phyloP scores from a whole-genome alignment of 2,888 invertebrate genomes.

The Margaritifera margaritifera region DNA sequence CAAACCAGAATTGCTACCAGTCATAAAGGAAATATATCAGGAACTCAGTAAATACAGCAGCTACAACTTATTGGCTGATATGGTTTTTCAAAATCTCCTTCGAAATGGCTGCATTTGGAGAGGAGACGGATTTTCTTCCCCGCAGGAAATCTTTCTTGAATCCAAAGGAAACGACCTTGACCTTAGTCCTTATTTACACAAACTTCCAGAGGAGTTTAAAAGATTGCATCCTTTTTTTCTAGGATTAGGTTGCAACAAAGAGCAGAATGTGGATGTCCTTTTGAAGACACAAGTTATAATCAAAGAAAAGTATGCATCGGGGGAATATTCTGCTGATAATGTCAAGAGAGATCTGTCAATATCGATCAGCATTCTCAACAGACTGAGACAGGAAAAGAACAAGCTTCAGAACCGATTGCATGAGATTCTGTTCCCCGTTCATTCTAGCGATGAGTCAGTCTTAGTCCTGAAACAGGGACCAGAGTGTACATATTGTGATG shows the following conservation, averaged over 20 bases:
- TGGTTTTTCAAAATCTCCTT: too few relatives aligned
- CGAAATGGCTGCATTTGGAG: neutral
- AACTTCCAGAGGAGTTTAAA: slow-evolving; percentile 22
- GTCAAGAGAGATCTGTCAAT: neutral
- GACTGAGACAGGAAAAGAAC: slow-evolving; percentile 13
- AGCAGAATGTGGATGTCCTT: slow-evolving; percentile 6
- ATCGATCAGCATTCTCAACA: slow-evolving; percentile 15
- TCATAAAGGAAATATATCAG: neutral
- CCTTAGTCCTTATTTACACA: slow-evolving; percentile 23
- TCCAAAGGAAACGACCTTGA: slow-evolving; percentile 9
- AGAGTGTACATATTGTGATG: slow-evolving; percentile 22
- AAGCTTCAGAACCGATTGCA: slow-evolving; percentile 1
- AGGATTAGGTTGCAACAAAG: slow-evolving; percentile 10
- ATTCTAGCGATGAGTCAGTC: neutral
- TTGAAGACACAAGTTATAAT: slow-evolving; percentile 1
- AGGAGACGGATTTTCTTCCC: slow-evolving; percentile 23
- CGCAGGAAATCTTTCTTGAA: slow-evolving; percentile 7
- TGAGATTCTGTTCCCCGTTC: slow-evolving; percentile 16
- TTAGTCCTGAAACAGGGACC: too few relatives aligned
- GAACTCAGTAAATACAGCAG: too few relatives aligned
- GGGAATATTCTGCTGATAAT: neutral
- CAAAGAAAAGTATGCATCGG: slow-evolving; percentile 11
- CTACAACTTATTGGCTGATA: too few relatives aligned
- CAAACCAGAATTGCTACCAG: slow-evolving; percentile 13
- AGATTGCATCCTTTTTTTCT: slow-evolving; percentile 14